A percentile compares a stretch with the other conserved stretches of the same genome.
Conservation (phyloP, 2,797 vertebrate genomes). For the Sebastes aleutianus region DNA sequence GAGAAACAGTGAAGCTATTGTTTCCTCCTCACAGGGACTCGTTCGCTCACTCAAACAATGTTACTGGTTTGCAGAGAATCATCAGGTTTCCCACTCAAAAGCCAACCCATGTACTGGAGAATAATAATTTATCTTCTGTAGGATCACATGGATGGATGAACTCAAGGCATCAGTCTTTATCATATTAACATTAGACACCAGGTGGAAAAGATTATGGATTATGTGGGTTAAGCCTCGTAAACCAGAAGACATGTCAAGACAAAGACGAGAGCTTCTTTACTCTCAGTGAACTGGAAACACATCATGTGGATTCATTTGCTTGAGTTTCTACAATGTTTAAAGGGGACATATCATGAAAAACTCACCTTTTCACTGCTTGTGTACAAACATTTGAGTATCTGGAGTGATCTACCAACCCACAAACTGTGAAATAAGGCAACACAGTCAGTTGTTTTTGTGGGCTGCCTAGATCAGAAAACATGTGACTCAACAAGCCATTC, state of each 20-base stretch:
- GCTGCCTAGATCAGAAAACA: too few species aligned
- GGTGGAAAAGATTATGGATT: slow-evolving; percentile 31
- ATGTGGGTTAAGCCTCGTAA: slow-evolving; percentile 17
- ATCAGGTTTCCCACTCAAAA: neutral
- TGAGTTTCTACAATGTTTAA: neutral
- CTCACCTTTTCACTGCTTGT: too few species aligned
- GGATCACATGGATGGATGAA: neutral
- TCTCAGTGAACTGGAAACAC: slow-evolving; percentile 7
- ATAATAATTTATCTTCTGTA: neutral
- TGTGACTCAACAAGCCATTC: too few species aligned
- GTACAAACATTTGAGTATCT: too few species aligned
- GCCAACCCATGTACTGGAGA: neutral
- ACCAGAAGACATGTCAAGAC: neutral
- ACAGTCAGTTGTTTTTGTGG: too few species aligned
- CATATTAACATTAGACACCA: slow-evolving; percentile 2
- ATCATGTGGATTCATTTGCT: neutral
- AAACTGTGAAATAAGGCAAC: too few species aligned
- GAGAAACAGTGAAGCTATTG: slow-evolving; percentile 33
- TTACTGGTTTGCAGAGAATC: slow-evolving; percentile 5
- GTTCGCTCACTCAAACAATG: neutral
- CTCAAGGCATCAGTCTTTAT: neutral
- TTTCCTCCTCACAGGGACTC: slow-evolving; percentile 15
- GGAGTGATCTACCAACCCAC: too few species aligned
- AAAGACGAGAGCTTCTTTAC: neutral
- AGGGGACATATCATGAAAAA: neutral